Evolutionary conservation across 2,888 invertebrate genomes (phyloP).

Genomic region (Agonopterix heracliana): DNA sequence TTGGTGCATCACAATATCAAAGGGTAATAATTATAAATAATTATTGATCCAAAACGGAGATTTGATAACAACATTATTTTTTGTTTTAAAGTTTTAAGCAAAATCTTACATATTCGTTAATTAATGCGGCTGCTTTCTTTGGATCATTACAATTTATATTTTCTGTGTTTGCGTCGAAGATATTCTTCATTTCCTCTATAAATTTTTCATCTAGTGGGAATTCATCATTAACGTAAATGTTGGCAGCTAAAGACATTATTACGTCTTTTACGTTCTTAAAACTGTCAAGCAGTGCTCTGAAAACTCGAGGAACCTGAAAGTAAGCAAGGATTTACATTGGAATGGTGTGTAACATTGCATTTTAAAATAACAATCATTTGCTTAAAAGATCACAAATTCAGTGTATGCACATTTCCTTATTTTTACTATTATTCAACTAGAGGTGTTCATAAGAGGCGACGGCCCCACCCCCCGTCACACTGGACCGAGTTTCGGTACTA

Average conservation of each 20-base stretch:
- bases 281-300: conserved; percentile 12
- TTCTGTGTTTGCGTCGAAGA: conserved; percentile 25
- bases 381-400: too few species aligned
- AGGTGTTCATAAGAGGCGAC: too few species aligned
- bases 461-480: too few species aligned
- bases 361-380: too few species aligned
- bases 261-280: conserved; percentile 20
- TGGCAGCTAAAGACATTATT: conserved; percentile 21
- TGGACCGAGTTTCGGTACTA: too few species aligned
- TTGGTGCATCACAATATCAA: too few species aligned
- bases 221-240: conserved; percentile 16
- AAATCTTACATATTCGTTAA: conserved; percentile 35
- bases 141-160: conserved; percentile 26
- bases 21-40: too few species aligned
- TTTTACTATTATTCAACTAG: too few species aligned
- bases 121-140: conserved; percentile 22
- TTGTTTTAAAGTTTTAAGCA: neutral
- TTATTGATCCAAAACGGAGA: too few species aligned
- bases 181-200: conserved; percentile 4
- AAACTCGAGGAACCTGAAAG: conserved; percentile 25
- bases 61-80: too few species aligned
- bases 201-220: conserved; percentile 20
- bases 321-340: neutral
- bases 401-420: too few species aligned
- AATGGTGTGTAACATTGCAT: too few species aligned